Percentiles rank a stretch among this genome's conserved stretches.
These are phyloP conservation scores for Merops nubicus DNA, from an alignment of 2,113 vertebrate species.

Conservation along the genomic window DNA sequence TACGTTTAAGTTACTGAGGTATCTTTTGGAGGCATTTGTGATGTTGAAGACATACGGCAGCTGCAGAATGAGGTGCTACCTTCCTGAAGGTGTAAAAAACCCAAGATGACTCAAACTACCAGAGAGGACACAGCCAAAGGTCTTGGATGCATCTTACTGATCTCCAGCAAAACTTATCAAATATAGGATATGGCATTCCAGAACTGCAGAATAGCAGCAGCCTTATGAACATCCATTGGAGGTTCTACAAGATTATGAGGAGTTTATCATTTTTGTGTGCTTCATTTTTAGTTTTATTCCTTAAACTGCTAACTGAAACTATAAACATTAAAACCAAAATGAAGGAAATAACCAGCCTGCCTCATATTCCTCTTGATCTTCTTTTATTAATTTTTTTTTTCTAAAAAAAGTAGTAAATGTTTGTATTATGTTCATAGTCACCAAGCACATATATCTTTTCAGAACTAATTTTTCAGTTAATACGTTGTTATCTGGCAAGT, in stretches of 20 bases:
- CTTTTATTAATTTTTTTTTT: not conserved
- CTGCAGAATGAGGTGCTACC: not conserved
- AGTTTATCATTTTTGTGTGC: not conserved
- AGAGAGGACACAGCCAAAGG: not conserved
- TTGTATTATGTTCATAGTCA: not conserved
- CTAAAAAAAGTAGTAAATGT: not conserved
- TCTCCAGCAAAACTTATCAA: not conserved
- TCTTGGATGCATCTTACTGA: not conserved
- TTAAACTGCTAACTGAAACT: not conserved
- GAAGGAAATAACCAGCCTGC: fast-evolving
- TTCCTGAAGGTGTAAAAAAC: not conserved
- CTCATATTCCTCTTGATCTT: not conserved
- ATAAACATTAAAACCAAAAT: not conserved
- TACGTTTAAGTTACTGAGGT: not conserved
- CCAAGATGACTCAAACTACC: not conserved
- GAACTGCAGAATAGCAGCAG: not conserved
- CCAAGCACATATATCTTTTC: not conserved
- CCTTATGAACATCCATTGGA: not conserved
- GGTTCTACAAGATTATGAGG: not conserved
- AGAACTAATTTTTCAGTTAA: not conserved
- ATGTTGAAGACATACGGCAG: not conserved
- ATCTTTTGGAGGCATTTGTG: not conserved
- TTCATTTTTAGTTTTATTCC: not conserved
- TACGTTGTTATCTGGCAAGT: not conserved
- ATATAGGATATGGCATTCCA: not conserved